phyloP scores from a whole-genome alignment of 2,888 invertebrate species.

The Cheiracanthium punctorium region DNA sequence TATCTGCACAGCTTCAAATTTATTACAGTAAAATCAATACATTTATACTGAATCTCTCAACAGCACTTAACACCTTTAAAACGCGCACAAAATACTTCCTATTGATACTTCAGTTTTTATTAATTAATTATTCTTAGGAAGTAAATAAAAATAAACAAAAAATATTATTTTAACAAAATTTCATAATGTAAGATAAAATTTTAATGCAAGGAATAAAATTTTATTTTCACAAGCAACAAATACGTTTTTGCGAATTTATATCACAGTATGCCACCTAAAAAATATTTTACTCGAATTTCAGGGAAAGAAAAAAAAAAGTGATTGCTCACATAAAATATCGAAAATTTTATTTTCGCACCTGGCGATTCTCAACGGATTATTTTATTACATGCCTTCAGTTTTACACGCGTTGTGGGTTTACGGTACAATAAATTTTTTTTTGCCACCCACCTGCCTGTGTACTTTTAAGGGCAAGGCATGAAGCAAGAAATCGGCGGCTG shows the following conservation, averaged over 20 bases:
- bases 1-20: too few relatives aligned
- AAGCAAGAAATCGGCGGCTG: background rate
- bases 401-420: slow-evolving; percentile 10
- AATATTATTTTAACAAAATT: too few relatives aligned
- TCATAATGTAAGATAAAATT: too few relatives aligned
- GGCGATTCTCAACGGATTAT: slow-evolving; percentile 12
- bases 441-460: background rate
- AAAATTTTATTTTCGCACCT: slow-evolving; percentile 15
- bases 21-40: too few relatives aligned
- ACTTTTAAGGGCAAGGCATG: background rate
- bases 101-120: too few relatives aligned
- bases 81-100: too few relatives aligned
- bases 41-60: too few relatives aligned
- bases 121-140: too few relatives aligned
- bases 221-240: background rate
- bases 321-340: slow-evolving; percentile 1
- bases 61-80: too few relatives aligned
- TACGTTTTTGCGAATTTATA: background rate
- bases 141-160: too few relatives aligned
- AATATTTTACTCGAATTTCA: background rate
- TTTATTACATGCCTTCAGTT: slow-evolving; percentile 10
- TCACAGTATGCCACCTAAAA: background rate
- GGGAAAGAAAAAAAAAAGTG: background rate
- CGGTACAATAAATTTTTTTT: slow-evolving; percentile 5
- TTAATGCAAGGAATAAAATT: too few relatives aligned